phyloP scores from a whole-genome alignment of 2,113 vertebrate species.

The Tyrannus savana region DNA sequence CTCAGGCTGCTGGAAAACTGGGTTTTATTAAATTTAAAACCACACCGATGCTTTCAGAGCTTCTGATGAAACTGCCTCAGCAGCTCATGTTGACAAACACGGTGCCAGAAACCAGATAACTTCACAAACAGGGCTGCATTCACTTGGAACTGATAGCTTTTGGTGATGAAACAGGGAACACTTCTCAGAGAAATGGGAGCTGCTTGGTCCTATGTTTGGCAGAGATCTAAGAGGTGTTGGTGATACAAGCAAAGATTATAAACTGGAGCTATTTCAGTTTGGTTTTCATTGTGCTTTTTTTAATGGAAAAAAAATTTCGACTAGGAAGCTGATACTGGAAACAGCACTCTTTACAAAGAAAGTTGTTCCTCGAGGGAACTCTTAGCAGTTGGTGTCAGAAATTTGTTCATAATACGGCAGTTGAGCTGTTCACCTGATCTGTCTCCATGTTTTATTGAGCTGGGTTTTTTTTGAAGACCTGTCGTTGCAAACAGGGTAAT shows the following conservation, averaged over 20 bases:
- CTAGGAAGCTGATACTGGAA: background rate
- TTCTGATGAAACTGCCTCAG: background rate
- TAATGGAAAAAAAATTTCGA: background rate
- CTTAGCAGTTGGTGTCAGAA: background rate
- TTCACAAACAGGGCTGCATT: background rate
- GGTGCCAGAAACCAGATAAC: background rate
- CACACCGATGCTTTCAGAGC: background rate
- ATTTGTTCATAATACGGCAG: background rate
- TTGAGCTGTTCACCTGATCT: background rate
- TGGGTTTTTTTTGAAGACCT: background rate
- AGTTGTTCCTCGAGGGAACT: background rate
- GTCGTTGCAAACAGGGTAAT: background rate
- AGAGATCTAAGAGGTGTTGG: background rate
- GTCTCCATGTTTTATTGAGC: background rate
- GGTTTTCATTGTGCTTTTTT: background rate
- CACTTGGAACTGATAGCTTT: background rate
- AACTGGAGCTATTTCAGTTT: background rate
- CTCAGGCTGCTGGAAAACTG: background rate
- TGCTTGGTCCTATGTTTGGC: background rate
- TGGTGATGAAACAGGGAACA: background rate
- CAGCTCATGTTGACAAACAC: background rate
- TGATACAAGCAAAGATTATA: background rate
- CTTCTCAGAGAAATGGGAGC: background rate
- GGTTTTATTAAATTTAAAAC: background rate
- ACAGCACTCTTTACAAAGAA: background rate